phyloP scores from a whole-genome alignment of 2,797 vertebrate species.

The Lagorchestes hirsutus region DNA sequence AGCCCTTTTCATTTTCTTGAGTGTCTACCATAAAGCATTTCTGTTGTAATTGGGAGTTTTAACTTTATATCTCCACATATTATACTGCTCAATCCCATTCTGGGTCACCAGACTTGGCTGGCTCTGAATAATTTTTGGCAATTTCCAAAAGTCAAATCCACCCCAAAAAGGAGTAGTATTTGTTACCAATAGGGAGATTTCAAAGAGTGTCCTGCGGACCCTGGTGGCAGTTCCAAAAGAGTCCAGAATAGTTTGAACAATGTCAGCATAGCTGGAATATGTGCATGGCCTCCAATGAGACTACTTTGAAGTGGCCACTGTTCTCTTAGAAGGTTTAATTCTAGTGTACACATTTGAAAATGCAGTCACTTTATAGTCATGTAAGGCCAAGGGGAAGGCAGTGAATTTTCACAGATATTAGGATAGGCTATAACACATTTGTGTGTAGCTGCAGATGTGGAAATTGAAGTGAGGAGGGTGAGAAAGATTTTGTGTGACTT shows the following conservation, averaged over 20 bases:
- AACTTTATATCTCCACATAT: neutral
- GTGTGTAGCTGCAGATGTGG: neutral
- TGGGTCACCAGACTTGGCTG: neutral
- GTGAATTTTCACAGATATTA: neutral
- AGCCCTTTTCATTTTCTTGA: neutral
- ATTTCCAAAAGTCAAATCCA: neutral
- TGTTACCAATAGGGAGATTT: neutral
- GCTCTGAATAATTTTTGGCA: neutral
- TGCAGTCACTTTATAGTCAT: neutral
- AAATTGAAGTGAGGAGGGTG: neutral
- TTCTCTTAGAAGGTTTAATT: neutral
- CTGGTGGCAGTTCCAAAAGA: slow-evolving; percentile 31
- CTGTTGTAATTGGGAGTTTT: neutral
- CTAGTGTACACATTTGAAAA: neutral
- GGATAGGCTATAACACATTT: neutral
- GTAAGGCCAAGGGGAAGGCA: neutral
- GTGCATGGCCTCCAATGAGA: neutral
- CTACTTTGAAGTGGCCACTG: neutral
- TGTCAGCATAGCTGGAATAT: slow-evolving; percentile 24
- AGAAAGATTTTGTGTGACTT: neutral
- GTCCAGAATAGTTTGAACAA: slow-evolving; percentile 4
- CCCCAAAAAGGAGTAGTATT: neutral
- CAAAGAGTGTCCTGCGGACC: neutral
- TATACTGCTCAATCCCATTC: neutral
- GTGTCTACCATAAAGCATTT: neutral